Conservation (phyloP, 2,888 invertebrate species). For the Saturnia pavonia region DNA sequence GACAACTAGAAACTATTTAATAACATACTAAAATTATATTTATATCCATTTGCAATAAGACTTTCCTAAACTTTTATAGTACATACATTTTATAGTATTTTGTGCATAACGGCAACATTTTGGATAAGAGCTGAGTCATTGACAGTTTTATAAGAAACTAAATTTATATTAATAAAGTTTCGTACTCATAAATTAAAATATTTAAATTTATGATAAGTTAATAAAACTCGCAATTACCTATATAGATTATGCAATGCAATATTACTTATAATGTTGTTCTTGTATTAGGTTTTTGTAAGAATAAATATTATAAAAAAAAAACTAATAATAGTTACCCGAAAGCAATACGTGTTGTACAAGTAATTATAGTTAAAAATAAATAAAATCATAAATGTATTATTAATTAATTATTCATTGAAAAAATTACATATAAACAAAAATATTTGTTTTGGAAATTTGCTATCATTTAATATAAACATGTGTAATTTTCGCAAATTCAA, state of each 20-base stretch:
- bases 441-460: background rate
- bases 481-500: too few relatives aligned
- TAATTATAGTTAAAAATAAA: slow-evolving; percentile 13
- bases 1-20: background rate
- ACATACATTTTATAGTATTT: background rate
- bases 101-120: background rate
- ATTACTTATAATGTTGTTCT: slow-evolving; percentile 9
- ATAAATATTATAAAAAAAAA: background rate
- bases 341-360: slow-evolving; percentile 29
- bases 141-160: background rate
- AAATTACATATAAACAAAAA: background rate
- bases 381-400: background rate
- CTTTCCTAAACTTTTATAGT: background rate
- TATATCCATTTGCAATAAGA: background rate
- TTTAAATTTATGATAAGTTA: background rate
- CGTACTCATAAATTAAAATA: background rate
- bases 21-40: background rate
- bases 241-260: background rate
- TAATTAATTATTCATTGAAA: background rate
- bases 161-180: background rate
- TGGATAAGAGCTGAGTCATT: background rate
- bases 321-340: slow-evolving; percentile 14
- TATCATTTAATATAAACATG: background rate
- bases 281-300: slow-evolving; percentile 8
- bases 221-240: background rate